A percentile compares a stretch with the other conserved stretches of the same genome.
Conservation (phyloP, 1,140 invertebrate species). For the Heliconius eleuchia region DNA sequence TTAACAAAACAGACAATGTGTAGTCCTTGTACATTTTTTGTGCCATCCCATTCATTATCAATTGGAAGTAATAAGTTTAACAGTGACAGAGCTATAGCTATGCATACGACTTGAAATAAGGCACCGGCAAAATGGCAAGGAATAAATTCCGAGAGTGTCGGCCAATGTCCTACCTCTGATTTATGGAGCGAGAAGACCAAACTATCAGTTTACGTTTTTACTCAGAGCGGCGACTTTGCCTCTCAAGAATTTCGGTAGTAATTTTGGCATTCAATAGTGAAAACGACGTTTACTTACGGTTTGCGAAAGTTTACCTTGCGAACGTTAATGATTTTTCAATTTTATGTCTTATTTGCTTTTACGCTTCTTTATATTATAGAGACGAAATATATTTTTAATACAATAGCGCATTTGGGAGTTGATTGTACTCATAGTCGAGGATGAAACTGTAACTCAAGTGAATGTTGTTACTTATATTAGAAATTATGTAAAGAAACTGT, state of each 20-base stretch:
- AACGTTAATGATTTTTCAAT: neutral
- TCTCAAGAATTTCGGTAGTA: slow-evolving; percentile 52
- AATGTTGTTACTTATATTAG: neutral
- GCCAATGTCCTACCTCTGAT: slow-evolving; percentile 64
- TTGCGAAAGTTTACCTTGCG: slow-evolving; percentile 8
- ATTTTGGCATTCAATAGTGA: slow-evolving; percentile 50
- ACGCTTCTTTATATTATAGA: neutral
- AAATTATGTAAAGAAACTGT: neutral
- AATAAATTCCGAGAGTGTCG: slow-evolving; percentile 72
- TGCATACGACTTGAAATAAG: slow-evolving; percentile 58
- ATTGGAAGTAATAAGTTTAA: slow-evolving; percentile 57
- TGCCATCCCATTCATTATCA: slow-evolving; percentile 47
- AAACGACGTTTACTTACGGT: slow-evolving; percentile 40
- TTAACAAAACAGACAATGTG: slow-evolving; percentile 39
- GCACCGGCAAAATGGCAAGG: slow-evolving; percentile 53
- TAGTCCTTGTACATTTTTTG: slow-evolving; percentile 36
- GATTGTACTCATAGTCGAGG: too few species aligned
- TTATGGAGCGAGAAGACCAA: slow-evolving; percentile 72
- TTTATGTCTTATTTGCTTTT: slow-evolving; percentile 2
- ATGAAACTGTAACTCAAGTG: too few species aligned
- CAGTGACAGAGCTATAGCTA: slow-evolving; percentile 55
- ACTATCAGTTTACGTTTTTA: slow-evolving; percentile 74
- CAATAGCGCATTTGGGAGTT: neutral
- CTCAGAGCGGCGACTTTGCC: slow-evolving; percentile 46
- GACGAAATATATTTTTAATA: neutral